Conservation (phyloP, 2,113 vertebrate genomes). For the Gallinago undulata region DNA sequence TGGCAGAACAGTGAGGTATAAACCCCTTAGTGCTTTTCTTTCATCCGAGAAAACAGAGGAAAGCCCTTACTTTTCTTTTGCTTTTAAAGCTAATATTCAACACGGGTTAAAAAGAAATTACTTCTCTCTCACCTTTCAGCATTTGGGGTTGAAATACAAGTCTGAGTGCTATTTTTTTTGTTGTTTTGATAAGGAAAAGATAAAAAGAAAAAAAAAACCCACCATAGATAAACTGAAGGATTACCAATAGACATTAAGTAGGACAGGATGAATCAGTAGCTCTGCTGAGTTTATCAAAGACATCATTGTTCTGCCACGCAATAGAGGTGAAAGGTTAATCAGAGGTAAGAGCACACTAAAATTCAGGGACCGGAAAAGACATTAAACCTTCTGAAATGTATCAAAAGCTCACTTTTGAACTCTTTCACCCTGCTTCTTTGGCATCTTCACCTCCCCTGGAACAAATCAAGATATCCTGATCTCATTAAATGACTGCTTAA, state of each 20-base stretch:
- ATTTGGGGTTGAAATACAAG: neutral
- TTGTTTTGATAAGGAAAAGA: neutral
- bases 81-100: neutral
- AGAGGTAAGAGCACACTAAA: constrained; percentile 30
- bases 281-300: constrained; percentile 16
- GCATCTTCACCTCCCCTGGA: neutral
- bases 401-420: constrained; percentile 11
- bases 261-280: neutral
- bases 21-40: neutral
- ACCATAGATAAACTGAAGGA: neutral
- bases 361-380: neutral
- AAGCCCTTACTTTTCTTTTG: neutral
- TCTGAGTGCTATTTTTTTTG: neutral
- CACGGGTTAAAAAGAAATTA: neutral
- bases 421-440: neutral
- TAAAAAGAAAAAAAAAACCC: neutral
- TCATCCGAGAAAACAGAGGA: neutral
- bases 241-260: neutral
- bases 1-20: neutral
- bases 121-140: neutral
- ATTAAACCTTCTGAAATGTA: constrained; percentile 11
- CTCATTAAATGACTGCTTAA: neutral
- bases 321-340: neutral
- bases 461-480: neutral
- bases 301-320: neutral